A percentile compares a stretch with the other conserved stretches of the same genome.
Evolutionary conservation across 2,113 vertebrate species (phyloP).

Genomic region (Drymodes brunneopygia): DNA sequence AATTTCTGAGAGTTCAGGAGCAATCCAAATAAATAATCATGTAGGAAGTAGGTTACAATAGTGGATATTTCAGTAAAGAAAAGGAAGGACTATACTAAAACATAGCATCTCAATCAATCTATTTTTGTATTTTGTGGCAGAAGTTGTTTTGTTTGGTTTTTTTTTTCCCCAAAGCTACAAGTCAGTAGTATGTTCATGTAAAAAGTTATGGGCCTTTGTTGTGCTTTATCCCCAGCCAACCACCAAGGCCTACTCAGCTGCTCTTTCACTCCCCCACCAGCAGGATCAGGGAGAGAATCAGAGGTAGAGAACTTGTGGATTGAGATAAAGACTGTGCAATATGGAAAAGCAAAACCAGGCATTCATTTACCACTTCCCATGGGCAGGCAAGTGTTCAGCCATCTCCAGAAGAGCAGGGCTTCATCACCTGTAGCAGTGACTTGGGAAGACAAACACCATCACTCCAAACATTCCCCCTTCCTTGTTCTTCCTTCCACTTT

Average conservation of each 20-base stretch:
- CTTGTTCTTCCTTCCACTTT: neutral
- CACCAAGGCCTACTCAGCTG: fast-evolving
- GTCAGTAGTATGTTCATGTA: neutral
- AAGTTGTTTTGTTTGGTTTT: neutral
- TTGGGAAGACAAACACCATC: neutral
- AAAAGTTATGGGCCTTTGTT: neutral
- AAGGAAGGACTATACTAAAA: neutral
- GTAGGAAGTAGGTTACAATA: neutral
- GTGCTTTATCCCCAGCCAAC: neutral
- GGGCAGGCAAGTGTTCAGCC: neutral
- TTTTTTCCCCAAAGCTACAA: neutral
- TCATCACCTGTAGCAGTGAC: fast-evolving
- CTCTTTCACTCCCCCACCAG: neutral
- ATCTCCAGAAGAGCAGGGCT: neutral
- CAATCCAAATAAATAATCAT: neutral
- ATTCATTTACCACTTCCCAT: neutral
- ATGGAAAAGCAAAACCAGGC: neutral
- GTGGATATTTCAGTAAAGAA: neutral
- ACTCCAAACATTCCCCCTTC: neutral
- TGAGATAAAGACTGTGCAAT: neutral
- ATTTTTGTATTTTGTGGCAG: neutral
- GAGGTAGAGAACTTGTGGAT: no score
- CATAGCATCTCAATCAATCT: neutral
- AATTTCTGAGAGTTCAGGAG: neutral
- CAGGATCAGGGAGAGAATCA: neutral